Evolutionary conservation across 2,797 vertebrate genomes (phyloP).

Genomic region (Aulostomus chinensis): DNA sequence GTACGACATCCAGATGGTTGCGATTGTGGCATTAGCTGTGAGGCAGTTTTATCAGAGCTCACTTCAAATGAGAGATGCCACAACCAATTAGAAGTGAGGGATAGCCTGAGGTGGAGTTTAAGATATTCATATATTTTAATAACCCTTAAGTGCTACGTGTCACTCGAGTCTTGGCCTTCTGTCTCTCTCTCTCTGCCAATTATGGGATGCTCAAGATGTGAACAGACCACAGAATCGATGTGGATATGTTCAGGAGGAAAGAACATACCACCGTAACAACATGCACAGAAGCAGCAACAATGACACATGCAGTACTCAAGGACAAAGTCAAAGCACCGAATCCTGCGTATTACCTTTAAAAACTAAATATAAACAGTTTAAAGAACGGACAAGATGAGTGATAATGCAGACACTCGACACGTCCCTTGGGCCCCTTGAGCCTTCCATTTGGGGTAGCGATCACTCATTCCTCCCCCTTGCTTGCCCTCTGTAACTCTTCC

Average conservation of each 20-base stretch:
- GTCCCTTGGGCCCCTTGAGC: slow-evolving; percentile 21
- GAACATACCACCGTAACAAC: too few relatives aligned
- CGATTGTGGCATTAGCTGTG: slow-evolving; percentile 43
- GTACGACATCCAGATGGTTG: slow-evolving; percentile 56
- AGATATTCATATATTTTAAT: slow-evolving; percentile 43
- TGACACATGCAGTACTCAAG: too few relatives aligned
- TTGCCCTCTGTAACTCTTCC: not conserved
- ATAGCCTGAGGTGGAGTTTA: slow-evolving; percentile 30
- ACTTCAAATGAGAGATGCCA: slow-evolving; percentile 28
- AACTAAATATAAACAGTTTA: too few relatives aligned
- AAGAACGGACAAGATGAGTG: slow-evolving; percentile 12
- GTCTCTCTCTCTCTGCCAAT: not conserved
- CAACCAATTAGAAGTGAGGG: slow-evolving; percentile 29
- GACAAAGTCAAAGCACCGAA: too few relatives aligned
- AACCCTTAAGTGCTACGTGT: slow-evolving; percentile 19
- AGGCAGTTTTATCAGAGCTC: slow-evolving; percentile 33
- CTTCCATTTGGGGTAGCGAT: not conserved
- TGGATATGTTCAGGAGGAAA: not conserved
- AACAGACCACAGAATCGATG: not conserved
- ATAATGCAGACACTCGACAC: slow-evolving; percentile 16
- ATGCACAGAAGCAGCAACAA: not conserved
- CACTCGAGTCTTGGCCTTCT: slow-evolving; percentile 5
- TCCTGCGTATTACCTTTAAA: too few relatives aligned
- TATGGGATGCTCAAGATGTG: not conserved
- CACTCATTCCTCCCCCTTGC: too few relatives aligned